Conservation (phyloP, 2,113 vertebrate genomes). For the Irena cyanogastra region DNA sequence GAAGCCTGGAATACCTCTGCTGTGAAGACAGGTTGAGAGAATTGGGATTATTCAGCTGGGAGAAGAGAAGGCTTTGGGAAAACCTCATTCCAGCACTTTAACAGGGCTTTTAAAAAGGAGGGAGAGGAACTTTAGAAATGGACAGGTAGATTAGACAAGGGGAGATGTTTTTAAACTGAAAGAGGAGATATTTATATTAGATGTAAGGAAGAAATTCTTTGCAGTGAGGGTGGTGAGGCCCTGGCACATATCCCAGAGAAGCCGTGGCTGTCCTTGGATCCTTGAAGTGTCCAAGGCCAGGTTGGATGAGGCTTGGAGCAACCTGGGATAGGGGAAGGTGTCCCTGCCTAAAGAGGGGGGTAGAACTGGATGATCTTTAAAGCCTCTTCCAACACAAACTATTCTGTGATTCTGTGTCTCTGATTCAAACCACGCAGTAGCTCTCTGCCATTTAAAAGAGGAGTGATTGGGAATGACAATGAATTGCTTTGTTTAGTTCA, state of each 20-base stretch:
- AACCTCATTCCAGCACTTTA: not conserved
- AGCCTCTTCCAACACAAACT: not conserved
- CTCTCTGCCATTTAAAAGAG: not conserved
- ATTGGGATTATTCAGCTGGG: not conserved
- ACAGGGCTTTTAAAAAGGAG: not conserved
- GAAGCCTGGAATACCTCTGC: not conserved
- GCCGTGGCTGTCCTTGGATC: not conserved
- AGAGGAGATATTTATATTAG: not conserved
- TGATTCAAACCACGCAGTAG: not conserved
- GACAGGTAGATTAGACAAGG: not conserved
- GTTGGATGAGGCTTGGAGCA: accelerated
- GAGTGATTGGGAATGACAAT: not conserved
- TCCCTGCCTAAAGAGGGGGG: not conserved
- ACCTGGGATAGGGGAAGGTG: accelerated
- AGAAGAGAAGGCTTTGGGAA: not conserved
- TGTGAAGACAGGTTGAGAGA: not conserved
- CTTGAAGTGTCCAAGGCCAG: not conserved
- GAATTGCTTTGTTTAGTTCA: not conserved
- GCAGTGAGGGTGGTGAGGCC: accelerated
- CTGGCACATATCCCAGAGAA: not conserved
- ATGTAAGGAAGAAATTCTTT: not conserved
- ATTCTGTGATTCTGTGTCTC: not conserved
- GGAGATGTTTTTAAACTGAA: not conserved
- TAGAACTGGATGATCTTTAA: not conserved
- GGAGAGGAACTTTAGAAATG: not conserved